Percentiles rank a stretch among this genome's conserved stretches.
Evolutionary conservation across 2,797 vertebrate genomes (phyloP).

Genomic region (Lindbergichthys nudifrons): DNA sequence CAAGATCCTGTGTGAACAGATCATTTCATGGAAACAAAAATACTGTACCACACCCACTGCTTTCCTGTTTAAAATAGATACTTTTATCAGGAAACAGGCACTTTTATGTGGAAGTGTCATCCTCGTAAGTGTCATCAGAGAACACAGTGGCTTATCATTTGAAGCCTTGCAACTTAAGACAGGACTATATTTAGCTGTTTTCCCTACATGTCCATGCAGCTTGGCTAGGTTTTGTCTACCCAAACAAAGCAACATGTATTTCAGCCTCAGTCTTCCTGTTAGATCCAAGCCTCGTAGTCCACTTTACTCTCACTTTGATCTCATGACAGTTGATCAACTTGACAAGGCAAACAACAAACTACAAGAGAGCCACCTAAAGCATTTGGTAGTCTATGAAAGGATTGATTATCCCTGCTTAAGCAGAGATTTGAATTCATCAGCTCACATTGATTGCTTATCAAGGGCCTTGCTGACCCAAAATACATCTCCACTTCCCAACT

Average conservation of each 20-base stretch:
- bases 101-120: slow-evolving; percentile 8
- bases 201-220: slow-evolving; percentile 5
- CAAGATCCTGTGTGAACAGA: slow-evolving; percentile 23
- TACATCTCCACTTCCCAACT: slow-evolving; percentile 28
- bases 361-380: background rate
- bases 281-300: background rate
- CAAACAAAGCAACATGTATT: background rate
- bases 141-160: slow-evolving; percentile 1
- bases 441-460: slow-evolving; percentile 8
- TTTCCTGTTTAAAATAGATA: slow-evolving; percentile 6
- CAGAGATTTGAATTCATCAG: slow-evolving; percentile 18
- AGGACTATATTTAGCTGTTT: slow-evolving; percentile 5
- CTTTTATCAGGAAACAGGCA: slow-evolving; percentile 16
- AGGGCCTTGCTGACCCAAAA: slow-evolving; percentile 8
- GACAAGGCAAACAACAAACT: slow-evolving; percentile 8
- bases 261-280: background rate
- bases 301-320: slow-evolving; percentile 5
- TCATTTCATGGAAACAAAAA: slow-evolving; percentile 21
- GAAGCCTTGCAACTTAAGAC: background rate
- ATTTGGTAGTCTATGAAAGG: background rate
- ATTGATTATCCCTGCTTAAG: background rate
- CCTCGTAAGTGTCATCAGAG: background rate
- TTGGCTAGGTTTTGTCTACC: slow-evolving; percentile 1
- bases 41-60: slow-evolving; percentile 28
- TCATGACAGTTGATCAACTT: slow-evolving; percentile 6